Evolutionary conservation across 2,888 invertebrate species (phyloP), one percentile per base, ranked within the genome.

Genomic region (Eristalinus sepulchralis): DNA sequence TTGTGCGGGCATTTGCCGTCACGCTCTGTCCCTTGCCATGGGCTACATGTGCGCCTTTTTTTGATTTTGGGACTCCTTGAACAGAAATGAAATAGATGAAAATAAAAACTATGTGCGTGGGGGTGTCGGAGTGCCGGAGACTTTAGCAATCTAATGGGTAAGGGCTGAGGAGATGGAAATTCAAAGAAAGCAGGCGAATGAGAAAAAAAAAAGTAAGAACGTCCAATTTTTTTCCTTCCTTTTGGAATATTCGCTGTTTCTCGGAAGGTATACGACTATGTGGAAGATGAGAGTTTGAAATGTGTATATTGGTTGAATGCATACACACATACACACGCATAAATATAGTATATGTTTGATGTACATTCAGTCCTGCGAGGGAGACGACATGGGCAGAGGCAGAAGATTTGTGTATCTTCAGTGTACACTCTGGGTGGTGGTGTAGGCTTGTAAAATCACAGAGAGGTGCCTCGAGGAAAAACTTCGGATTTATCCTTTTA

Each of bases 61-160:
- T 86, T 86, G 78, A 86, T 86, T 86, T 86, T 78, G 64, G 86
- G 86, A 86, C 78, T 86, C 86, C 83, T 86, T 83, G 70, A 86
- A 83, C 75, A 78, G 75, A 83, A 86, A 83, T 86, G 83, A 86
- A 86, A 86, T 86, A 86, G 86, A 86, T 86, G 86, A 83, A 86
- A 86, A 86, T 86, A 82, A 86, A 86, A 86, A 86, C 86, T 86
- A 83, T 79, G 81, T 81, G 81, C 81, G 68, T 68, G 68, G 60
- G 68, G 47, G 82, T 10, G 62, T 6, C 39, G 55, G 57, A 59
- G 66, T 17, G 75, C 39, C 27, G 31, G 31, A 39, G 70, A 60
- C 78, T 68, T 68, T 68, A 57, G 72, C 78, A 78, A 78, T 78
- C 70, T 86, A 75, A 83, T 78, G 78, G 71, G 39, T 70, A 79